Evolutionary conservation across 2,797 vertebrate species (phyloP), one percentile per base, ranked within the genome.

Genomic region (Iguana delicatissima): DNA sequence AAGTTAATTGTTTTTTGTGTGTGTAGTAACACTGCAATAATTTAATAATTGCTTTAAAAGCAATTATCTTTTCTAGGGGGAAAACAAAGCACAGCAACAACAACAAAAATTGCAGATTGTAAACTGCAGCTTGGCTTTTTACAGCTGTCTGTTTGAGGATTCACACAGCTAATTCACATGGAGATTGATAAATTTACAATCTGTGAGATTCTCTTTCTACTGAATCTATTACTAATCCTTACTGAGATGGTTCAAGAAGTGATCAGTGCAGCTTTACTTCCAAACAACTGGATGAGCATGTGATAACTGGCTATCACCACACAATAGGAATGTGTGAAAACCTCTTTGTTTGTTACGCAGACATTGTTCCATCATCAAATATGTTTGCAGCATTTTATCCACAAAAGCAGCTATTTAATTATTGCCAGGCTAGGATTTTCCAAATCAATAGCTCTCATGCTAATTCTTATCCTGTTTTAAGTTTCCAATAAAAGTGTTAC

Each of bases 1-100:
- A 74, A 74, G 87, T 42, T 89, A 89, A 89, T 89, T 83, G 80
- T 89, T 79, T 89, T 69, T 80, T 77, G 74, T 35, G 35, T 35
- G 16, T 82, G 6, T 38, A 29, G 42, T 52, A 77, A 76, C 57
- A 84, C 8, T 69, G 74, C 74, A 80, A 89, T 67, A 89, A 89
- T 89, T 79, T 85, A 89, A 89, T 69, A 57, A 89, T 85, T 89
- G 82, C 84, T 89, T 89, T 85, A 24, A 69, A 79, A 89, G 62
- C 76, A 89, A 85, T 85, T 85, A 80, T 80, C 50, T 85, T 85
- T 85, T 32, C 82, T 89, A 13, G 16, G 22, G 46, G 62, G 74
- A 69, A 89, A 85, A 80, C 83, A 89, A 89, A 79, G n/a, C 26
- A 8, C 12, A 80, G 42, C 16, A 79, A 79, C 42, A 84, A 12